Evolutionary conservation across 1,140 invertebrate species (phyloP), one percentile per base, ranked within the genome.

Genomic region (Helicoverpa zea): DNA sequence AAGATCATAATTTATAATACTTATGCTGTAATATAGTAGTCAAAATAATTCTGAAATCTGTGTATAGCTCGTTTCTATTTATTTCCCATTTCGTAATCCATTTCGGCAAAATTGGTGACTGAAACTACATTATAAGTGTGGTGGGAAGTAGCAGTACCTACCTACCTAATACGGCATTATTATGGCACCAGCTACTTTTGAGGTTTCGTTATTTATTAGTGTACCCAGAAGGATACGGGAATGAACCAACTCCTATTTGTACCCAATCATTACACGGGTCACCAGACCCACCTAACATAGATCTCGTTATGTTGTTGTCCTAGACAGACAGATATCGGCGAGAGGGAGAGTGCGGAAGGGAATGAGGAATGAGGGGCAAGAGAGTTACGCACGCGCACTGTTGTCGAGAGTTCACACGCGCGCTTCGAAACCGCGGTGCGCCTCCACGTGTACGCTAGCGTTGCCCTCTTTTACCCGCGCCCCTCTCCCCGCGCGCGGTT

Each of bases 321-420:
- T 92, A 89, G 89, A 83, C 78, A 85, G 83, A 85, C 85, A 90
- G 84, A 89, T 83, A 90, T 70, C 78, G 78, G 79, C 70, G 75
- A 74, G 70, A 61, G 83, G 82, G 81, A 83, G 86, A 80, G 79
- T 82, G 78, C 84, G 83, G 84, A 81, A 87, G 83, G 81, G 63
- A 56, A 74, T 74, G 81, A 77, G 82, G 84, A 82, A 73, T 72
- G 76, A 75, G 80, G 83, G 87, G 82, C 56, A 70, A 80, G 81
- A 64, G 58, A 51, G 87, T 87, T 86, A 92, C 92, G 93, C 91
- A 94, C 85, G 92, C 92, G 92, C 90, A 88, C 81, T 93, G 89
- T 81, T 87, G 83, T 82, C 80, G 87, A 89, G 88, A 93, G 93
- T 89, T 89, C 88, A 90, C 88, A 89, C 90, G 90, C 90, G 91